Evolutionary conservation across 2,888 invertebrate species (phyloP).

Genomic region (Eristalis tenax): DNA sequence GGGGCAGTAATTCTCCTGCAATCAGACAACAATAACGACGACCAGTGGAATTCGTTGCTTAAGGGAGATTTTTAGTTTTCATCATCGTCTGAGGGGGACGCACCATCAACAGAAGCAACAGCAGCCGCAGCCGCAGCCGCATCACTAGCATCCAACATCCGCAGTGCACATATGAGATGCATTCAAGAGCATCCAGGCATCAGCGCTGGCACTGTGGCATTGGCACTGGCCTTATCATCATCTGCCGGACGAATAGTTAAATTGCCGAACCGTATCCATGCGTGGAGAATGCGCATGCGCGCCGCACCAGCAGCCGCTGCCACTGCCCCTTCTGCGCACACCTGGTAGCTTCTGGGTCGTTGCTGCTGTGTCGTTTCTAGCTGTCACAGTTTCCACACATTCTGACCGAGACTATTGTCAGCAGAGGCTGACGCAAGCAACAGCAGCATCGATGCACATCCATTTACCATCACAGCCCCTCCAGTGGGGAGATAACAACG

Average conservation of each 20-base stretch:
- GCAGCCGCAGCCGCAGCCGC: not conserved
- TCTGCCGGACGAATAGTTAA: constrained; percentile 70
- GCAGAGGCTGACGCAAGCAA: constrained; percentile 43
- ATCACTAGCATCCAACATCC: constrained; percentile 50
- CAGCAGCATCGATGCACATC: constrained; percentile 24
- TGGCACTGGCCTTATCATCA: constrained; percentile 57
- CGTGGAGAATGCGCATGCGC: constrained; percentile 64
- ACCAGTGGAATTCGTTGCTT: constrained; percentile 66
- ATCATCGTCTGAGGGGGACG: constrained; percentile 38
- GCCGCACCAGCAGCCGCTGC: not conserved
- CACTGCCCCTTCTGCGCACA: not conserved
- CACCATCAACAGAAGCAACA: constrained; percentile 10
- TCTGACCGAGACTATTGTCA: constrained; percentile 62
- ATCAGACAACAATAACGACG: constrained; percentile 68
- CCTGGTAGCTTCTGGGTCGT: constrained; percentile 20
- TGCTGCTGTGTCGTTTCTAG: constrained; percentile 59
- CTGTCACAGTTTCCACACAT: constrained; percentile 70
- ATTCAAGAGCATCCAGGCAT: constrained; percentile 26
- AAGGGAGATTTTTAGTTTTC: constrained; percentile 65
- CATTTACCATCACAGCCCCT: constrained; percentile 48
- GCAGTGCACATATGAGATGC: constrained; percentile 41
- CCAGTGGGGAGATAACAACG: constrained; percentile 52
- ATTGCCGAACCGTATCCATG: constrained; percentile 69
- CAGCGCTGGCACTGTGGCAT: not conserved
- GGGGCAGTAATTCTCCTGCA: constrained; percentile 30